A percentile compares a stretch with the other conserved stretches of the same genome.
Conservation (phyloP, 1,140 invertebrate species). For the Caerostris extrusa region DNA sequence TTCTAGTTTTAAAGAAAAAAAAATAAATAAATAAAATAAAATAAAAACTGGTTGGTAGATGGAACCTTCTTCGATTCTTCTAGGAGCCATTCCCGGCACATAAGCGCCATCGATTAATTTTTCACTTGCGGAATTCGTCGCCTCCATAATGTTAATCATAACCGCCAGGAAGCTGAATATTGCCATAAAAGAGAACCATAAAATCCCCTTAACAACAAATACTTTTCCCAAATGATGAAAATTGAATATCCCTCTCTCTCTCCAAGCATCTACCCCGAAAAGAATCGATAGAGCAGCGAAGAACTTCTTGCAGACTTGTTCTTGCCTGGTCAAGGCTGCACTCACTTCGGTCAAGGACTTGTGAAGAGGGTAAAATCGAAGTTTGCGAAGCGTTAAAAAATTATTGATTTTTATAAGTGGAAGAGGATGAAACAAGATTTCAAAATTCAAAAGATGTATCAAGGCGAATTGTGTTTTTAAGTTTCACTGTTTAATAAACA, state of each 20-base stretch:
- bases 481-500: too few relatives aligned
- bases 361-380: not conserved
- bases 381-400: constrained; percentile 1
- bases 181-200: not conserved
- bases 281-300: not conserved
- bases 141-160: constrained; percentile 9
- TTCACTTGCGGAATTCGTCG: not conserved
- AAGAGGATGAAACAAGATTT: too few relatives aligned
- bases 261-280: not conserved
- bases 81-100: not conserved
- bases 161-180: not conserved
- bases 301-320: not conserved
- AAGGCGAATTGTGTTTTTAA: too few relatives aligned
- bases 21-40: not conserved
- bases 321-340: not conserved
- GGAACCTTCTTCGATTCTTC: too few relatives aligned
- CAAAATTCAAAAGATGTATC: too few relatives aligned
- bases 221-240: not conserved
- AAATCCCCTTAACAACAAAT: not conserved
- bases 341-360: not conserved
- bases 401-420: not conserved
- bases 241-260: not conserved
- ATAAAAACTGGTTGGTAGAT: too few relatives aligned
- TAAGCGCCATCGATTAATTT: not conserved
- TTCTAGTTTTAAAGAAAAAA: too few relatives aligned